Evolutionary conservation across 2,797 vertebrate genomes (phyloP), one percentile per base, ranked within the genome.

Genomic region (Coranthus polyacanthus): DNA sequence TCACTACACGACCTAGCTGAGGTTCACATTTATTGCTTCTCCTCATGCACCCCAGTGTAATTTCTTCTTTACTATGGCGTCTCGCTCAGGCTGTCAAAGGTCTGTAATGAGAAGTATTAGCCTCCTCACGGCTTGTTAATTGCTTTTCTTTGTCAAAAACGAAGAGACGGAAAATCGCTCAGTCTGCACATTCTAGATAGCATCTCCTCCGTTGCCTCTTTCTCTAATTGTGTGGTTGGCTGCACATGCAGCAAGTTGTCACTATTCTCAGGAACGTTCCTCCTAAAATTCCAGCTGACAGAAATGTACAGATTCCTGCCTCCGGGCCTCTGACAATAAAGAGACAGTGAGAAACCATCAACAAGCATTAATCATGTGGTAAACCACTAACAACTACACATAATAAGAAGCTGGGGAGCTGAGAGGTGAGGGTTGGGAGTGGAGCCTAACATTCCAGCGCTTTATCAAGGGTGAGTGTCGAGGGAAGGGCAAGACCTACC

Each of bases 121-220:
- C 66, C 61, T 77, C 70, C 63, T 78, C 75, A 36, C 62, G 75
- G 54, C 68, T 34, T 64, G 43, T 85, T 93, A 91, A 92, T 93
- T 93, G 74, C 87, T 88, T 92, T 89, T 81, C 83, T 88, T 92
- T 90, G 88, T 91, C 78, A 77, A 69, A 88, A 85, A 68, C 29
- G 42, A 78, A 74, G 69, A 58, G 71, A 80, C 24, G 65, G 62
- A 75, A 88, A 91, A 90, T 81, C 15, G 78, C 82, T 80, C 69
- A 69, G 68, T 74, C 74, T 53, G 83, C 89, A 88, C 61, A 85
- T 89, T 89, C 58, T 20, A 68, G 68, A 79, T 78, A 84, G 46
- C 62, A 38, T 90, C 84, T 68, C 10, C 45, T 36, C 32, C 29
- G n/a, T 26, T 51, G 58, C 63, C 26, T 59, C 24, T 36, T 36